These are phyloP conservation scores for Caenorhabditis sp. DNA, from an alignment of 2,888 invertebrate species.

Conservation along the genomic window DNA sequence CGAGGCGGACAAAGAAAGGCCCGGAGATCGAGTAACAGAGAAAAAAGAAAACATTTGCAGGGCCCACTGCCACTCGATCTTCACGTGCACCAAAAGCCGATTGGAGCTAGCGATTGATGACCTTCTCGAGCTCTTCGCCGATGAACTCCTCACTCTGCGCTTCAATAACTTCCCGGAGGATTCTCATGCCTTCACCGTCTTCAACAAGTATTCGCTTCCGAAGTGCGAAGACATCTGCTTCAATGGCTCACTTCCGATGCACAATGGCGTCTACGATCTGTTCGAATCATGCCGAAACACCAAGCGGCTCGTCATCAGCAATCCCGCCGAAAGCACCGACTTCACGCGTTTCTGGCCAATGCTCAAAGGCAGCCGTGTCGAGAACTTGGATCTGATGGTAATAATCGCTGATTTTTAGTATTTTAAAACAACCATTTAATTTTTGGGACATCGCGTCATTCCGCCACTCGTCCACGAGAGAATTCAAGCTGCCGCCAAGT, in stretches of 20 bases:
- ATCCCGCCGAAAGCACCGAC: slow-evolving; percentile 16
- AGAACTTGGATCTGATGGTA: slow-evolving; percentile 51
- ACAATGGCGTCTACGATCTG: slow-evolving; percentile 48
- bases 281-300: slow-evolving; percentile 35
- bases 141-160: slow-evolving; percentile 40
- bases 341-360: slow-evolving; percentile 49
- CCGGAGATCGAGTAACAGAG: too few relatives aligned
- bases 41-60: too few relatives aligned
- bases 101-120: slow-evolving; percentile 32
- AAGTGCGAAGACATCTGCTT: slow-evolving; percentile 54
- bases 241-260: slow-evolving; percentile 36
- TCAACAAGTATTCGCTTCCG: slow-evolving; percentile 36
- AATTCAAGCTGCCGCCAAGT: slow-evolving; percentile 49
- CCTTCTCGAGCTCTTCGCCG: slow-evolving; percentile 34
- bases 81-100: slow-evolving; percentile 20
- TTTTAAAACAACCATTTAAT: slow-evolving; percentile 4
- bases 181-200: slow-evolving; percentile 26
- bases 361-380: slow-evolving; percentile 36
- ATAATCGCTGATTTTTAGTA: background rate
- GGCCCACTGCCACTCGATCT: slow-evolving; percentile 47
- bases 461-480: slow-evolving; percentile 50
- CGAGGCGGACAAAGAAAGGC: too few relatives aligned
- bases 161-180: slow-evolving; percentile 43
- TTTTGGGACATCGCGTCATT: slow-evolving; percentile 55
- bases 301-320: slow-evolving; percentile 36